phyloP scores from a whole-genome alignment of 1,140 invertebrate species.

The Trinorchestia longiramus region DNA sequence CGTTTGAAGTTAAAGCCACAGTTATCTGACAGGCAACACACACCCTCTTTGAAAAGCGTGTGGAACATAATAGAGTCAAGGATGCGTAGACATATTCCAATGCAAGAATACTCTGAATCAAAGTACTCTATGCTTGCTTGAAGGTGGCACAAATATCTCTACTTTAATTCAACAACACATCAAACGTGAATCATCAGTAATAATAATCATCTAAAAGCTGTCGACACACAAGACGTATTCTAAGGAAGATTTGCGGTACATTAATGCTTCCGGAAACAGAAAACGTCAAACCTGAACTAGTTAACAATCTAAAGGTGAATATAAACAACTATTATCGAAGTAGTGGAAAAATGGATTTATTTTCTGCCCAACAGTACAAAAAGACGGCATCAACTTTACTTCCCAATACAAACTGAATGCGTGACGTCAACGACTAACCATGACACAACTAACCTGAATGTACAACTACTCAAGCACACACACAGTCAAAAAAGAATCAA shows the following conservation, averaged over 20 bases:
- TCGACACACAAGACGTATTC: background rate
- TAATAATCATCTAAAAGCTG: background rate
- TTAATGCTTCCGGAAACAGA: background rate
- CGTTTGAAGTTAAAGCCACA: too few species aligned
- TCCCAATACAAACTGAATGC: background rate
- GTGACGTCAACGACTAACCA: background rate
- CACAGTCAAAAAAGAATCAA: background rate
- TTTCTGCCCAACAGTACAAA: background rate
- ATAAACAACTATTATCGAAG: background rate
- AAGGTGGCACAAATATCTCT: background rate
- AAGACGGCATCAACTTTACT: background rate
- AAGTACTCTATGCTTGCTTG: background rate
- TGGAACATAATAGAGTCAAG: background rate
- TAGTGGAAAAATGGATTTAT: background rate
- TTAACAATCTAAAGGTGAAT: background rate
- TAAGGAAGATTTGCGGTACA: background rate
- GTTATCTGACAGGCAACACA: too few species aligned
- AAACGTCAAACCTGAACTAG: background rate
- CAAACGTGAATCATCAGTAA: background rate
- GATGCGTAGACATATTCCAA: background rate
- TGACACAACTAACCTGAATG: background rate
- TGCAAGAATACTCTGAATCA: background rate
- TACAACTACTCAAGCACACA: background rate
- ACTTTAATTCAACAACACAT: background rate
- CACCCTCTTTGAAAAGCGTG: background rate